Conservation (phyloP, 2,888 invertebrate genomes). For the Pomacea canaliculata region DNA sequence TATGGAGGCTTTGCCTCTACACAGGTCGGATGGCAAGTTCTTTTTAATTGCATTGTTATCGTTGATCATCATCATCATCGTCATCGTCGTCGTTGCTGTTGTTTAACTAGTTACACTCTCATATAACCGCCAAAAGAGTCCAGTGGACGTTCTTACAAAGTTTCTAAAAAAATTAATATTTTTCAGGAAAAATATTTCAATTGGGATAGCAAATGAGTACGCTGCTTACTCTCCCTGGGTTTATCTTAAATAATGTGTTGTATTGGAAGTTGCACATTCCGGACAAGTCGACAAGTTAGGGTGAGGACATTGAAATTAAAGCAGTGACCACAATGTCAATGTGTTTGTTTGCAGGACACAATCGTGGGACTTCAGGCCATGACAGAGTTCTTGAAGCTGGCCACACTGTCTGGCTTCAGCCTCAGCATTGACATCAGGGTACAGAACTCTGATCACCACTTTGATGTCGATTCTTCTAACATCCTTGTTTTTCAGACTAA, state of each 20-base stretch:
- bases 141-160: too few species aligned
- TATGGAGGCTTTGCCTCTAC: conserved; percentile 68
- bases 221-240: too few species aligned
- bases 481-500: conserved; percentile 62
- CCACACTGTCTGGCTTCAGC: conserved; percentile 27
- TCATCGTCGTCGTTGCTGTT: not conserved
- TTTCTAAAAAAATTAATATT: too few species aligned
- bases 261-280: too few species aligned
- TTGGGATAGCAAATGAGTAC: too few species aligned
- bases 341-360: conserved; percentile 31
- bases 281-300: too few species aligned
- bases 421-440: conserved; percentile 25
- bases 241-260: too few species aligned
- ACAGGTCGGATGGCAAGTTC: conserved; percentile 55
- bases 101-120: too few species aligned
- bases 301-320: too few species aligned
- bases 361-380: conserved; percentile 35
- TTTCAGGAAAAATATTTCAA: too few species aligned
- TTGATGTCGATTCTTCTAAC: conserved; percentile 51
- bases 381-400: conserved; percentile 27
- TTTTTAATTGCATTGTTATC: not conserved
- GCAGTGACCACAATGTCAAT: not conserved
- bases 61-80: too few species aligned
- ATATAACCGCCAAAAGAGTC: too few species aligned
- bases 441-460: not conserved